These are phyloP conservation scores for Achatina immaculata DNA, from an alignment of 1,140 invertebrate species.

Conservation along the genomic window DNA sequence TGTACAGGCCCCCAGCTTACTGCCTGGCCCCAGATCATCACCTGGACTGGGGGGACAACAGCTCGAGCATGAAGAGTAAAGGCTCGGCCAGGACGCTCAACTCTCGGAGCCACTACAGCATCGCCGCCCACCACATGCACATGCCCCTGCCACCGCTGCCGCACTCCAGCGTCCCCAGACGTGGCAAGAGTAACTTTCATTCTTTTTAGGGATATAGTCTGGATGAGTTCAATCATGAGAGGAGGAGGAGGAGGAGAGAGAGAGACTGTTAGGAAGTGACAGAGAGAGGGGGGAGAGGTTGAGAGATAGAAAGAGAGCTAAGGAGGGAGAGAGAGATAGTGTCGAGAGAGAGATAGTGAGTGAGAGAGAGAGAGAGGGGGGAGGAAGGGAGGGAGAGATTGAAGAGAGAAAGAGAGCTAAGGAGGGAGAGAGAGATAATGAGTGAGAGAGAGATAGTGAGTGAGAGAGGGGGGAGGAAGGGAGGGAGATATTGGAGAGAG, in stretches of 20 bases:
- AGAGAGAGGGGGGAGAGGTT: background rate
- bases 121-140: conserved; percentile 32
- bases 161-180: background rate
- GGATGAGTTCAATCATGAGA: background rate
- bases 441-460: too few species aligned
- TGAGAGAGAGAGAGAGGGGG: background rate
- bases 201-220: too few species aligned
- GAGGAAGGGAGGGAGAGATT: too few species aligned
- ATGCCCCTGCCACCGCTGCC: conserved; percentile 27
- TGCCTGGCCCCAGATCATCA: conserved; percentile 33
- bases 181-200: conserved; percentile 6
- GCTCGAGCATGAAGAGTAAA: conserved; percentile 16
- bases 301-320: background rate
- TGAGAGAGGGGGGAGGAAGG: too few species aligned
- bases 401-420: too few species aligned
- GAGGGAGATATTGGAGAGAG: too few species aligned
- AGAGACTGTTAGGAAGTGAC: background rate
- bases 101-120: conserved; percentile 31
- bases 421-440: too few species aligned
- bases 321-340: background rate
- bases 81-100: conserved; percentile 6
- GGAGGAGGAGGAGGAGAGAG: background rate
- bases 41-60: background rate
- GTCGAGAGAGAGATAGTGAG: background rate
- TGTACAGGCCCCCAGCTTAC: conserved; percentile 31